Percentiles rank a stretch among this genome's conserved stretches.
Conservation (phyloP, 2,888 invertebrate species). For the Onthophagus sagittarius region DNA sequence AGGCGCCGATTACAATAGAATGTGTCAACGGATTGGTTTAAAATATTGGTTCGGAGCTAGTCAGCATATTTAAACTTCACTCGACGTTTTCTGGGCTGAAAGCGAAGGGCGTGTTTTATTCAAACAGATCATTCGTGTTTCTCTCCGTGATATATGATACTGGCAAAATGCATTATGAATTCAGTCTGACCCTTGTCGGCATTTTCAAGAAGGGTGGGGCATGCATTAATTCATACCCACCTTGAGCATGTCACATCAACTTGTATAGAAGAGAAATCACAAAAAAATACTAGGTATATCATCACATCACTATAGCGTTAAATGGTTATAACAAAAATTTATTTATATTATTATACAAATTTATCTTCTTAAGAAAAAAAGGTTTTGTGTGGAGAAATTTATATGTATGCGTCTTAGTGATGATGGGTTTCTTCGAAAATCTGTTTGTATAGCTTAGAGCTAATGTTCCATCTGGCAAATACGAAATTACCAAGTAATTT, state of each 20-base stretch:
- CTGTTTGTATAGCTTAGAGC: not conserved
- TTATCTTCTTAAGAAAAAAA: not conserved
- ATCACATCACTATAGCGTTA: too few species aligned
- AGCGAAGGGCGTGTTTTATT: not conserved
- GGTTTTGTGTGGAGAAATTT: too few species aligned
- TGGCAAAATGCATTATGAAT: not conserved
- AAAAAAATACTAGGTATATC: too few species aligned
- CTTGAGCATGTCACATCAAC: too few species aligned
- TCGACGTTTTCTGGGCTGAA: not conserved
- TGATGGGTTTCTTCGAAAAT: not conserved
- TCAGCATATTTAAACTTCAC: not conserved
- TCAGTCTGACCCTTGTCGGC: not conserved
- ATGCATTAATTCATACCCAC: too few species aligned
- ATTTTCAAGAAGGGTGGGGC: not conserved
- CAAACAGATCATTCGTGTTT: not conserved
- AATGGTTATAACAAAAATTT: too few species aligned
- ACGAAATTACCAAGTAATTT: not conserved
- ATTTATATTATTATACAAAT: too few species aligned
- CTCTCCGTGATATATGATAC: not conserved
- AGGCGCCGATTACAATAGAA: not conserved
- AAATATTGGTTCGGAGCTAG: not conserved
- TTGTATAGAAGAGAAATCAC: too few species aligned
- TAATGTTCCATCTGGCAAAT: not conserved
- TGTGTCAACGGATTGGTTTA: not conserved
- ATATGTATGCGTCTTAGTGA: not conserved